phyloP scores from a whole-genome alignment of 2,888 invertebrate species.

The Pherbina coryleti region DNA sequence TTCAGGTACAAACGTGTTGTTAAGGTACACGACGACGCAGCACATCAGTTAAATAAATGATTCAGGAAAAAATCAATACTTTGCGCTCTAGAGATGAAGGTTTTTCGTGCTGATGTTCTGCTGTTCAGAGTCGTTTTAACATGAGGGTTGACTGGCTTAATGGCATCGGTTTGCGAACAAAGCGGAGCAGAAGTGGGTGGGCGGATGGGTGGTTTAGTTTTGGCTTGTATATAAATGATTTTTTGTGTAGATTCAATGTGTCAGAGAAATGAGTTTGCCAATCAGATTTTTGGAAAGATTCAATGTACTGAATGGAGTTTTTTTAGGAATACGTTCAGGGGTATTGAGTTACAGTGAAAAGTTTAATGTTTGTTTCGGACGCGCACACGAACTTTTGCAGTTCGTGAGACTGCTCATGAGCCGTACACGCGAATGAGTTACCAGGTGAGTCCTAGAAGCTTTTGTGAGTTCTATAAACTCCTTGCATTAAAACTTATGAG shows the following conservation, averaged over 20 bases:
- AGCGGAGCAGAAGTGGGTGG: background rate
- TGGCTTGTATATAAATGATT: background rate
- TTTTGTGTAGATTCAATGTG: background rate
- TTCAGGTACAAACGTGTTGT: background rate
- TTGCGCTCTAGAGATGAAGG: constrained; percentile 29
- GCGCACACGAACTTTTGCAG: no score
- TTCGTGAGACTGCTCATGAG: no score
- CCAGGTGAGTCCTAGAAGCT: no score
- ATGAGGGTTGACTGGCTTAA: background rate
- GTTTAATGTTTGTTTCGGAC: no score
- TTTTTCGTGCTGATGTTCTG: constrained; percentile 25
- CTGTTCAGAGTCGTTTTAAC: background rate
- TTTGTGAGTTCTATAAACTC: no score
- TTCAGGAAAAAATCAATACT: constrained; percentile 34
- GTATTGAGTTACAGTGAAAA: no score
- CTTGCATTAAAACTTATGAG: no score
- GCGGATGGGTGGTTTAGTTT: background rate
- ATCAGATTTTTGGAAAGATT: constrained; percentile 7
- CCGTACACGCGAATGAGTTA: no score
- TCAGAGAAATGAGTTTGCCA: constrained; percentile 5
- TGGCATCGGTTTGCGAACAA: background rate
- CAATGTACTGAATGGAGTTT: no score
- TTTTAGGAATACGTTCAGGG: background rate
- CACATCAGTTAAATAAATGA: constrained; percentile 29
- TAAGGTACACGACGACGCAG: background rate